These are phyloP conservation scores for Dynastes tityus DNA, from an alignment of 2,888 invertebrate species.

Conservation along the genomic window DNA sequence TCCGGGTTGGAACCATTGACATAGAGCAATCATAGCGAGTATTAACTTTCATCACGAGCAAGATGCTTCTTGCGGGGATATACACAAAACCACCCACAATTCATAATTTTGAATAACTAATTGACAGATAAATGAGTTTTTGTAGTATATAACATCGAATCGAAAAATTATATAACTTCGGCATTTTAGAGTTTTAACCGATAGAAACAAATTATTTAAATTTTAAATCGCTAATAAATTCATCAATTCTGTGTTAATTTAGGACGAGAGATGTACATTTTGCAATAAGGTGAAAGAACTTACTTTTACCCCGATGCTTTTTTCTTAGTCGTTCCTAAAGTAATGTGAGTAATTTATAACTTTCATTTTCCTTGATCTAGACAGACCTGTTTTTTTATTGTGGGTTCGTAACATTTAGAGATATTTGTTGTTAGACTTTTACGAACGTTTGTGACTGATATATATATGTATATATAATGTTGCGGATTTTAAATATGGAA, in stretches of 20 bases:
- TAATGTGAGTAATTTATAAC: constrained; percentile 22
- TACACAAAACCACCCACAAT: too few species aligned
- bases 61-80: too few species aligned
- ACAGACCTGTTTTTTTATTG: constrained; percentile 42
- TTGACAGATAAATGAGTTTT: too few species aligned
- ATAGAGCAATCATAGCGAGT: too few species aligned
- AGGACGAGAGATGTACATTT: not conserved
- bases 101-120: too few species aligned
- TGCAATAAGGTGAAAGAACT: constrained; percentile 35
- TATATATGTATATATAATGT: not conserved
- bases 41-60: too few species aligned
- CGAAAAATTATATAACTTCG: constrained; percentile 1
- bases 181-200: not conserved
- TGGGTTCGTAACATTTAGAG: not conserved
- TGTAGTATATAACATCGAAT: too few species aligned
- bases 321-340: constrained; percentile 6
- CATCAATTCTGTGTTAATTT: not conserved
- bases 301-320: constrained; percentile 3
- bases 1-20: too few species aligned
- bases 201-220: not conserved
- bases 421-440: constrained; percentile 16
- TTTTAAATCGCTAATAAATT: too few species aligned
- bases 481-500: constrained; percentile 39
- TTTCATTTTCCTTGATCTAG: constrained; percentile 46
- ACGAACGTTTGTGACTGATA: constrained; percentile 18